Evolutionary conservation across 2,113 vertebrate genomes (phyloP), one percentile per base, ranked within the genome.

Genomic region (Conger conger): DNA sequence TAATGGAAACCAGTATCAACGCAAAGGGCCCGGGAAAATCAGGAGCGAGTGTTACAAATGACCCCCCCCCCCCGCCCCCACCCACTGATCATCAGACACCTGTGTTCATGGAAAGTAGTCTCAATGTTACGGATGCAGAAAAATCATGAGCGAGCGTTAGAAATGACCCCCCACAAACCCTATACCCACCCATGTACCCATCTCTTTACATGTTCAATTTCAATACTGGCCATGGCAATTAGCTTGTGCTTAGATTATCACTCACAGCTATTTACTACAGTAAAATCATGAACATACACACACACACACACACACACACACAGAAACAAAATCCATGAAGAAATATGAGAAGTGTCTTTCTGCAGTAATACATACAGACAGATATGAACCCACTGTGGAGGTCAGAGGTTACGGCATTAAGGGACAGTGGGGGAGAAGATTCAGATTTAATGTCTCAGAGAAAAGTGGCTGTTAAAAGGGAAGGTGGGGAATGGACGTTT

Each of bases 71-170:
- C 18, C 1, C 40, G 0, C 40, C 40, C 40, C 40, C 40, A 42
- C 40, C 40, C 40, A 42, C n/a, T 80, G 33, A 83, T n/a, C 82
- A 77, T 78, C 11, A 78, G 73, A 81, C 42, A 57, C 33, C 60
- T 76, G 40, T 68, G 18, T 45, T 76, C 63, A 53, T n/a, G 76
- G 76, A 68, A 73, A 27, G 13, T 40, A 40, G 80, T 35, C 20
- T 50, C 30, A 76, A 33, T 16, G n/a, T 45, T 42, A 18, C 20
- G 18, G 9, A 42, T 38, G 18, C 79, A 79, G 4, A 37, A 77
- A 79, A 63, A 63, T 63, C 57, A 63, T 1, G 18, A 27, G 57
- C 9, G 57, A 27, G 57, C 23, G 7, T 63, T 63, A 63, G 4
- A 63, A 63, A 63, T 63, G 57, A 20, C 23, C 23, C 57, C 57